These are phyloP conservation scores for Onthophagus taurus DNA, from an alignment of 1,140 invertebrate species.

Conservation along the genomic window DNA sequence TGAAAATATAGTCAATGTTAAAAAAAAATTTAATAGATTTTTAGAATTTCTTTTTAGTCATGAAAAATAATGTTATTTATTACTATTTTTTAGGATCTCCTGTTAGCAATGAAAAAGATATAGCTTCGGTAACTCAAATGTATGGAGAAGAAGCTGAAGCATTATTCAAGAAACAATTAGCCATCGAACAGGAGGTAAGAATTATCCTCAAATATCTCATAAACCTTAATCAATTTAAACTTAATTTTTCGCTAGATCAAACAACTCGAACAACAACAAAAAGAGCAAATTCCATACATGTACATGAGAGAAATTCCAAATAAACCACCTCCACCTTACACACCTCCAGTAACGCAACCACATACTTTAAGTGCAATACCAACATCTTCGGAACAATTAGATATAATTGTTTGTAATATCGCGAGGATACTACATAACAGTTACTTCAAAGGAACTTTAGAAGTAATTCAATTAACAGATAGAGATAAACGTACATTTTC, in stretches of 20 bases:
- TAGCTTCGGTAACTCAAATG: slow-evolving; percentile 2
- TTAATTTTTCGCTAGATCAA: slow-evolving; percentile 42
- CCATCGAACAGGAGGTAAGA: slow-evolving; percentile 51
- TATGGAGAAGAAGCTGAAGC: slow-evolving; percentile 32
- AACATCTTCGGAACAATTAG: slow-evolving; percentile 39
- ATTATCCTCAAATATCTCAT: slow-evolving; percentile 1
- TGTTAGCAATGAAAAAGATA: background rate
- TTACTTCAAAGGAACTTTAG: slow-evolving; percentile 36
- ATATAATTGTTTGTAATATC: slow-evolving; percentile 39
- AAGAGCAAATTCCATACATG: slow-evolving; percentile 44
- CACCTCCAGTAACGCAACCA: slow-evolving; percentile 41
- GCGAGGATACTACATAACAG: slow-evolving; percentile 40
- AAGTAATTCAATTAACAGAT: slow-evolving; percentile 30
- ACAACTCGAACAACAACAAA: slow-evolving; percentile 45
- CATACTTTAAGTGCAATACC: slow-evolving; percentile 37
- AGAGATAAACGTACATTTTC: no score
- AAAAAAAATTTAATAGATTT: no score
- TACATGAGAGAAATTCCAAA: slow-evolving; percentile 58
- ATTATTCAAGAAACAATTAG: slow-evolving; percentile 42
- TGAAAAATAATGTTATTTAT: background rate
- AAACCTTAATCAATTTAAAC: background rate
- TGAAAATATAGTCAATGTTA: no score
- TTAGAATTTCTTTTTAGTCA: slow-evolving; percentile 3
- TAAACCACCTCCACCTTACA: slow-evolving; percentile 64
- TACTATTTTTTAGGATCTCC: slow-evolving; percentile 16